Percentiles rank a stretch among this genome's conserved stretches.
These are phyloP conservation scores for Noctua comes DNA, from an alignment of 2,888 invertebrate species.

Conservation along the genomic window DNA sequence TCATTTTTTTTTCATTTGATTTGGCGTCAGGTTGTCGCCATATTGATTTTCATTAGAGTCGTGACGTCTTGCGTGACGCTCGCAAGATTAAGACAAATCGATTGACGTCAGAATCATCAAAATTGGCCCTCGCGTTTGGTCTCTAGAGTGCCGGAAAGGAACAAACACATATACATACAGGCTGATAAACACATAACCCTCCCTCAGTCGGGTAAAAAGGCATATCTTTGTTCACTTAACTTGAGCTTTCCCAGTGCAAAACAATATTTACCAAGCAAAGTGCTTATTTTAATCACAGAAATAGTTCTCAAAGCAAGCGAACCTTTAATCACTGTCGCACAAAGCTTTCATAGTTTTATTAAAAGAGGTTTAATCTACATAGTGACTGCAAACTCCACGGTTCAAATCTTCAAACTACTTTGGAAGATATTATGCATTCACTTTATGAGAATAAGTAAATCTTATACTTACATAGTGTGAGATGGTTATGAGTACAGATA, in stretches of 20 bases:
- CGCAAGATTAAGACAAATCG: too few relatives aligned
- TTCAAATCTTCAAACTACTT: conserved; percentile 22
- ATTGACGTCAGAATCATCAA: too few relatives aligned
- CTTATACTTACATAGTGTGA: not conserved
- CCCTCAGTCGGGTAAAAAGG: not conserved
- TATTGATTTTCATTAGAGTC: too few relatives aligned
- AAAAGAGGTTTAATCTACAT: conserved; percentile 29
- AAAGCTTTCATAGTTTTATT: conserved; percentile 21
- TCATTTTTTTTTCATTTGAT: too few relatives aligned
- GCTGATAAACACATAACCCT: too few relatives aligned
- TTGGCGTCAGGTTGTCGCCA: too few relatives aligned
- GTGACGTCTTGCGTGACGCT: too few relatives aligned
- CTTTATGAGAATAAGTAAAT: not conserved
- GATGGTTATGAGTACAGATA: not conserved
- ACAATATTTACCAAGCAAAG: conserved; percentile 7
- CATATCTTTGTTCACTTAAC: not conserved
- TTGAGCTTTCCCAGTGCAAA: not conserved
- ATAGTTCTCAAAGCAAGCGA: conserved; percentile 7
- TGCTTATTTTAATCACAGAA: conserved; percentile 25
- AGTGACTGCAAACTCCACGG: conserved; percentile 32
- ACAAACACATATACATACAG: too few relatives aligned
- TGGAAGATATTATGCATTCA: conserved; percentile 22
- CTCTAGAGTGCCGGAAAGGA: too few relatives aligned
- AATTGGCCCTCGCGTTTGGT: too few relatives aligned
- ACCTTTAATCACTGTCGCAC: not conserved